Evolutionary conservation across 92 coral and sea anemone species (phyloP).

Genomic region (Palythoa grandiflora): DNA sequence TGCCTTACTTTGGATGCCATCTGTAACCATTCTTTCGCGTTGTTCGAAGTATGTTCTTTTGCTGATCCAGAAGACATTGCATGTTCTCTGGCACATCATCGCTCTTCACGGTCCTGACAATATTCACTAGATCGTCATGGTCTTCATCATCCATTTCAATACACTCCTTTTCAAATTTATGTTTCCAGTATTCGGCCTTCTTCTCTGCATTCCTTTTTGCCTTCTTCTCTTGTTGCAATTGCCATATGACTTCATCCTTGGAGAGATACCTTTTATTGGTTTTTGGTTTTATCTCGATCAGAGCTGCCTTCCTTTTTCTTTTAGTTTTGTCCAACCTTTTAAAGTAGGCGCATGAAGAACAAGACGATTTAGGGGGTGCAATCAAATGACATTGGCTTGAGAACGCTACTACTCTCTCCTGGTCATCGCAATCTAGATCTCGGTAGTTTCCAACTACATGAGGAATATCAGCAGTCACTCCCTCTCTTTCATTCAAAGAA

Average conservation of each 20-base stretch:
- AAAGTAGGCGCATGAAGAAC: too few species aligned
- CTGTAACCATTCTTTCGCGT: background rate
- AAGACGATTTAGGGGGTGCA: too few species aligned
- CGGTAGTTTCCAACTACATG: too few species aligned
- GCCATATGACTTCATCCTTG: background rate
- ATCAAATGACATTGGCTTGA: too few species aligned
- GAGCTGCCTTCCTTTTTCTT: background rate
- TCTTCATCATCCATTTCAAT: background rate
- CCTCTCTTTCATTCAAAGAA: too few species aligned
- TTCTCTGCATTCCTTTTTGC: background rate
- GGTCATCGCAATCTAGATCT: too few species aligned
- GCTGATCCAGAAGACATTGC: background rate
- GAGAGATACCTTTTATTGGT: background rate
- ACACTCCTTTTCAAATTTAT: background rate
- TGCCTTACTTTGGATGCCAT: background rate
- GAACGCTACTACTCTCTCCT: too few species aligned
- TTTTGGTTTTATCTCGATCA: background rate
- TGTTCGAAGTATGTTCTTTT: background rate
- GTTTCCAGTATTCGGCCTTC: background rate
- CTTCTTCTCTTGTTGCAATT: background rate
- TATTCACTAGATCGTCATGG: background rate
- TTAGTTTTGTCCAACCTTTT: too few species aligned
- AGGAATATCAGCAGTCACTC: too few species aligned
- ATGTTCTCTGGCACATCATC: background rate
- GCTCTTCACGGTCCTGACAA: background rate